Base-by-base conservation (phyloP, 2,797 vertebrate species). In the Hozukius guyotensis region DNA sequence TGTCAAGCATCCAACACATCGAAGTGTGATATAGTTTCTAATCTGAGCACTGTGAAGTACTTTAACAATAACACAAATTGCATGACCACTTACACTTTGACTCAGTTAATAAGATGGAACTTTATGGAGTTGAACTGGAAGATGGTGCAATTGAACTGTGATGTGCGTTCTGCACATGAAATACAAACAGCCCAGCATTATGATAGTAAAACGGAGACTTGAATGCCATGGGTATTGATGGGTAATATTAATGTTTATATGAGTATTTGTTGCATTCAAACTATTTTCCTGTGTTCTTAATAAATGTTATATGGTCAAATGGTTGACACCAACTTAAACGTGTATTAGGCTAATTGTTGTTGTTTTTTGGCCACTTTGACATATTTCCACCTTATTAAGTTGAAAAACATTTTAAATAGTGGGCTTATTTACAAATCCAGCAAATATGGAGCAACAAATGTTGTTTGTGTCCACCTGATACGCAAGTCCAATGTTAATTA, bases 1-100 rank as follows among this genome's bases (percentile, higher is more conserved):
- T 49, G 18, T 57, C 7, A 25, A 49, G 16, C 46, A 65, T 70
- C 34, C 22, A 8, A 59, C 60, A 49, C 62, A 65, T 49, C 2
- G 0, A 70, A 63, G 72, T 63, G 49, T 72, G 46, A 52, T 60
- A 24, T 49, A 72, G 56, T 59, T 78, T 81, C 25, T 77, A 57
- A 74, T 73, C 46, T 52, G 62, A 88, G 85, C 84, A 89, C 89
- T 89, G 83, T 90, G 56, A 84, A 76, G 65, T 70, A 82, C 70
- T 80, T 77, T 46, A 77, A 87, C 69, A 82, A 36, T 68, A 87
- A 80, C 2, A 7, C 68, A 77, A 70, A 78, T 12, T 32, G 16
- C 32, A 72, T 70, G 9, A 72, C 20, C 20, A 61, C 53, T 62
- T 77, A 67, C 32, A 70, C 27, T 61, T 60, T 67, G 32, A 60